A percentile compares a stretch with the other conserved stretches of the same genome.
phyloP scores from a whole-genome alignment of 1,140 invertebrate genomes.

The Rhyzopertha dominica region DNA sequence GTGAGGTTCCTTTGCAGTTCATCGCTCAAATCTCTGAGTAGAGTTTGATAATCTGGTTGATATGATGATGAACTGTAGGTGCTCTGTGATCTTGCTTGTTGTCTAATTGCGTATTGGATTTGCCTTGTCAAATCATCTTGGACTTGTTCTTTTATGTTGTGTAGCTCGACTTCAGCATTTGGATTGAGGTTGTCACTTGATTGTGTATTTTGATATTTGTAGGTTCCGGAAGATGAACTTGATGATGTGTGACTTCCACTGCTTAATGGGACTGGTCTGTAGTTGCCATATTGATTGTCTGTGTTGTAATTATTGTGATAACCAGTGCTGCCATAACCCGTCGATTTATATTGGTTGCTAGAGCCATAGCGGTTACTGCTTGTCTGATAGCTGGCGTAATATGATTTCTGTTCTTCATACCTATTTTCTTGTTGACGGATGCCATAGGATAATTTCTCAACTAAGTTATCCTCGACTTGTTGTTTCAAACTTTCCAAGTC shows the following conservation, averaged over 20 bases:
- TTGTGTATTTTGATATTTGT: not conserved
- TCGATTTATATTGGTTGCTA: too few species aligned
- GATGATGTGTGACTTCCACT: too few species aligned
- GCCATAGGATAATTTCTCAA: constrained; percentile 31
- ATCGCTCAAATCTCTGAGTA: constrained; percentile 27
- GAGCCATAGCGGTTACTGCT: too few species aligned
- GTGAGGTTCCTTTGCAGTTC: constrained; percentile 36
- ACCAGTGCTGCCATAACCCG: constrained; percentile 17
- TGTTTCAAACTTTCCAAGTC: constrained; percentile 36
- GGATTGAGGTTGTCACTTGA: not conserved
- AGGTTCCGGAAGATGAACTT: too few species aligned
- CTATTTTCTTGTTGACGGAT: constrained; percentile 3
- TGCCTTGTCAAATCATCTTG: constrained; percentile 32
- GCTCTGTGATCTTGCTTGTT: constrained; percentile 8
- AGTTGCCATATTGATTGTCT: too few species aligned
- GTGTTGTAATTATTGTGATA: too few species aligned
- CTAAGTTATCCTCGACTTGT: constrained; percentile 36
- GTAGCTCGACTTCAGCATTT: constrained; percentile 3
- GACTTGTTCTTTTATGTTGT: constrained; percentile 23
- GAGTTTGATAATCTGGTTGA: constrained; percentile 21
- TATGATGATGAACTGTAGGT: not conserved
- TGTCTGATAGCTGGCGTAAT: constrained; percentile 6
- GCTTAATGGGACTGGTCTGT: too few species aligned
- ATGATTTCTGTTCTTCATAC: not conserved
- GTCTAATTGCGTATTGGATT: constrained; percentile 26